phyloP scores from a whole-genome alignment of 2,888 invertebrate species.

The Nemotelus nigrinus region DNA sequence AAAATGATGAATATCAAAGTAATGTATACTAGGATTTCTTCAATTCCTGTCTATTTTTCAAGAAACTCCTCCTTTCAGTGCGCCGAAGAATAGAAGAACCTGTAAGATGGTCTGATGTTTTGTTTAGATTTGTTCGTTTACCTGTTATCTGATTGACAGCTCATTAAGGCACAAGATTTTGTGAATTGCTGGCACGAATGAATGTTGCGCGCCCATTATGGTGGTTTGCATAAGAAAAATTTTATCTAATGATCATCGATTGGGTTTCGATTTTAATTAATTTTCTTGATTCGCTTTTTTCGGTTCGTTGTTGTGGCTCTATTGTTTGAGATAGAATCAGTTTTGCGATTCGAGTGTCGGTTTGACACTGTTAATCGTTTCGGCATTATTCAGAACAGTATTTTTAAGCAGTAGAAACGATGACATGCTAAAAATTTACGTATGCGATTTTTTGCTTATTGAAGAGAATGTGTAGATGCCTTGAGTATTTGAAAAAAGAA shows the following conservation, averaged over 20 bases:
- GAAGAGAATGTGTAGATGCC: too few species aligned
- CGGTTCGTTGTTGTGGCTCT: slow-evolving; percentile 3
- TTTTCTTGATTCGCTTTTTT: slow-evolving; percentile 17
- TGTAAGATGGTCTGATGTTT: slow-evolving; percentile 26
- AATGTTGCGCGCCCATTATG: not conserved
- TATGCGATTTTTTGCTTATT: not conserved
- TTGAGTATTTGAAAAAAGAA: too few species aligned
- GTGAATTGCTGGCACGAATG: slow-evolving; percentile 6
- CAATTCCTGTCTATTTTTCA: not conserved
- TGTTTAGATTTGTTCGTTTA: slow-evolving; percentile 8
- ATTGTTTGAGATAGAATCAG: not conserved
- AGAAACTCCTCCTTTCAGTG: slow-evolving; percentile 5
- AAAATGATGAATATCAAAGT: slow-evolving; percentile 9
- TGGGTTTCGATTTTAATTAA: slow-evolving; percentile 43
- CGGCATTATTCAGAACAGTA: not conserved
- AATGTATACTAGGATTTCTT: not conserved
- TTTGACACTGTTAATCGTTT: slow-evolving; percentile 29
- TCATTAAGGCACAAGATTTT: slow-evolving; percentile 45
- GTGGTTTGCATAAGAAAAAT: not conserved
- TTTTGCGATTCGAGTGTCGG: slow-evolving; percentile 5
- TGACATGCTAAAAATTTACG: not conserved
- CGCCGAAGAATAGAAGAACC: not conserved
- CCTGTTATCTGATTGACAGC: slow-evolving; percentile 47
- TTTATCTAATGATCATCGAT: slow-evolving; percentile 39
- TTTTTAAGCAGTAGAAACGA: not conserved